Evolutionary conservation across 1,140 invertebrate species (phyloP).

Genomic region (Bombus breviceps): DNA sequence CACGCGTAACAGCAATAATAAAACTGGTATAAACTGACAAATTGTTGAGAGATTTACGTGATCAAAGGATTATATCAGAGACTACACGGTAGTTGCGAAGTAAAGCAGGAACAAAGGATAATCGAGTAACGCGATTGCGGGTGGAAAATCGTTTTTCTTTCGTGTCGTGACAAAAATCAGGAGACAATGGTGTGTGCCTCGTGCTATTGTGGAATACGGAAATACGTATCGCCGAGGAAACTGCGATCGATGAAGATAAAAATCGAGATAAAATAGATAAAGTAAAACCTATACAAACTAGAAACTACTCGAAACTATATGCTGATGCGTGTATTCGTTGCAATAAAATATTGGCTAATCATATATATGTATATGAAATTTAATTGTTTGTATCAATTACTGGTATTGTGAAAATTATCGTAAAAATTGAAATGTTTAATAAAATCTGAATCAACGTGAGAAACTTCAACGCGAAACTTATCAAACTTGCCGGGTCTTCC

Average conservation of each 20-base stretch:
- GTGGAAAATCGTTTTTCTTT: not conserved
- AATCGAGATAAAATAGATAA: not conserved
- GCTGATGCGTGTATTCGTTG: not conserved
- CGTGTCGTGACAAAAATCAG: not conserved
- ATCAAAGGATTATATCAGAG: not conserved
- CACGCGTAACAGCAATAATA: not conserved
- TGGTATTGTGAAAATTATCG: too few relatives aligned
- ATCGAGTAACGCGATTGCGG: not conserved
- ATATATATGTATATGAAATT: too few relatives aligned
- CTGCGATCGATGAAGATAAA: not conserved
- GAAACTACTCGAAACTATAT: not conserved
- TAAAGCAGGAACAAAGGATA: not conserved
- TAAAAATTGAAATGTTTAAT: not conserved
- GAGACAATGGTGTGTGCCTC: conserved; percentile 2
- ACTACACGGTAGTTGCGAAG: too few relatives aligned
- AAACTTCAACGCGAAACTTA: not conserved
- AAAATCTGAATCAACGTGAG: not conserved
- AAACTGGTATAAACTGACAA: not conserved
- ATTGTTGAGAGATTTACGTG: not conserved
- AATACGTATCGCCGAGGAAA: not conserved
- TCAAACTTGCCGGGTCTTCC: not conserved
- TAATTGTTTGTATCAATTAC: too few relatives aligned
- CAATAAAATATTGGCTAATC: not conserved
- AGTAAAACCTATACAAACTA: not conserved
- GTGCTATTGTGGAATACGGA: conserved; percentile 7